phyloP scores from a whole-genome alignment of 2,888 invertebrate species.

The Andrena bucephala region DNA sequence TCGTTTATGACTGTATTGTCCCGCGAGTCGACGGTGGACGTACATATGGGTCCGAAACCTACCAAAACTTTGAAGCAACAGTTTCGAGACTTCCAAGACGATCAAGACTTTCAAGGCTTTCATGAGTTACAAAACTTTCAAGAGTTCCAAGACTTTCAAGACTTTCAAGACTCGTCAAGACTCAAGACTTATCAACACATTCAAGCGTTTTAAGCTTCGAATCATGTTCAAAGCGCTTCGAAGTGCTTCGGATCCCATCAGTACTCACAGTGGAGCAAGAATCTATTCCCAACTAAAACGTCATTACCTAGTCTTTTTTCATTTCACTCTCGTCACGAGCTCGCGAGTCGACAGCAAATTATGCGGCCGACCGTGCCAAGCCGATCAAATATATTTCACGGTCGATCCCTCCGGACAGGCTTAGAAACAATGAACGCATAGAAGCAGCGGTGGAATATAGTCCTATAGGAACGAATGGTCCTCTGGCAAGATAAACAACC shows the following conservation, averaged over 20 bases:
- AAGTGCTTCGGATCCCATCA: not conserved
- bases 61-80: too few relatives aligned
- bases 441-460: slow-evolving; percentile 38
- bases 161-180: too few relatives aligned
- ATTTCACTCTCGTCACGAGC: not conserved
- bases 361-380: slow-evolving; percentile 22
- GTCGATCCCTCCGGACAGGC: slow-evolving; percentile 19
- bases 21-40: too few relatives aligned
- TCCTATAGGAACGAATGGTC: slow-evolving; percentile 41
- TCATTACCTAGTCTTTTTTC: not conserved
- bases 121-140: too few relatives aligned
- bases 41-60: too few relatives aligned
- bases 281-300: not conserved
- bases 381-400: slow-evolving; percentile 43
- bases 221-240: too few relatives aligned
- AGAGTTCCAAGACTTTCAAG: too few relatives aligned
- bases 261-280: not conserved
- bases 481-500: slow-evolving; percentile 55
- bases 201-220: too few relatives aligned
- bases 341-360: not conserved
- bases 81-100: too few relatives aligned
- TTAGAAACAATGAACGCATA: slow-evolving; percentile 58
- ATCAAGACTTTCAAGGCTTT: too few relatives aligned
- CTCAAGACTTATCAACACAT: too few relatives aligned
- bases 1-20: too few relatives aligned